These are phyloP conservation scores for Cenopis cana DNA, from an alignment of 2,888 invertebrate species.

Conservation along the genomic window DNA sequence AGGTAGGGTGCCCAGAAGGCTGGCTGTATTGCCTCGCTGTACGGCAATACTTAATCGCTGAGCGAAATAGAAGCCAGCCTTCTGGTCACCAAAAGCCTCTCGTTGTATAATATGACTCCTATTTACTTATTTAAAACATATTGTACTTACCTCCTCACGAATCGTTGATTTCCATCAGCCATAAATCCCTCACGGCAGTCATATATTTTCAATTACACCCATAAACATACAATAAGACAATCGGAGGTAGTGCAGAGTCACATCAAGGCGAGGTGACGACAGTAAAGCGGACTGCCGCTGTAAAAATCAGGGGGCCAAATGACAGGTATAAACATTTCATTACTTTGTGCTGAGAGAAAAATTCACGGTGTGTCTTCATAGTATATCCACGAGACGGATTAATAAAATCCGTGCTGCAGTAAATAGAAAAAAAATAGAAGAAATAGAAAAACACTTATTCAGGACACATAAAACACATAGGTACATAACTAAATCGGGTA, in stretches of 20 bases:
- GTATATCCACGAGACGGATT: neutral
- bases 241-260: constrained; percentile 61
- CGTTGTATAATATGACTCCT: too few species aligned
- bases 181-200: constrained; percentile 22
- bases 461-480: too few species aligned
- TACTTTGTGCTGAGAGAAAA: constrained; percentile 24
- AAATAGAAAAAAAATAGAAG: too few species aligned
- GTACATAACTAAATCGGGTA: too few species aligned
- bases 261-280: constrained; percentile 65
- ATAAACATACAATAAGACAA: constrained; percentile 29
- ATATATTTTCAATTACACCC: constrained; percentile 34
- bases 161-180: constrained; percentile 1
- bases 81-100: too few species aligned
- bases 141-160: too few species aligned
- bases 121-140: too few species aligned
- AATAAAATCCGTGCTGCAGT: neutral
- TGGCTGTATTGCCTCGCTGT: too few species aligned
- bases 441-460: too few species aligned
- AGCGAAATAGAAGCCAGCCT: too few species aligned
- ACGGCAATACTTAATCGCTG: too few species aligned
- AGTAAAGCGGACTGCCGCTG: constrained; percentile 60
- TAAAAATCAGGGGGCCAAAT: constrained; percentile 53
- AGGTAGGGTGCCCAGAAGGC: too few species aligned
- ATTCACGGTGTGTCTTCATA: constrained; percentile 7
- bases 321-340: constrained; percentile 43